Conservation (phyloP, 2,113 vertebrate species). For the Oreotrochilus melanogaster region DNA sequence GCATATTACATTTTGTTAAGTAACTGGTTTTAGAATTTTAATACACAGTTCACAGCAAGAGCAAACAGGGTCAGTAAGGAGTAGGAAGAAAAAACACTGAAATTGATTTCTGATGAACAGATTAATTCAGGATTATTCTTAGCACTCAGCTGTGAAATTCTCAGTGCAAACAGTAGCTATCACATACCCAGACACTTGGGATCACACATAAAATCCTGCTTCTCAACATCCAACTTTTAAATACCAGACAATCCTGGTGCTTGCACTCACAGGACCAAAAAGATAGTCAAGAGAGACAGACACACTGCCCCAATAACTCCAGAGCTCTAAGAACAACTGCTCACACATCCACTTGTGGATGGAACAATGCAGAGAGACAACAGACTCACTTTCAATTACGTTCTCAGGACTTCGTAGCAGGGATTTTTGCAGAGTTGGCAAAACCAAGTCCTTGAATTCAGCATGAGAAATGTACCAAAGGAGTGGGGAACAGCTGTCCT, state of each 20-base stretch:
- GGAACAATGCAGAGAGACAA: neutral
- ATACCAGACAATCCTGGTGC: neutral
- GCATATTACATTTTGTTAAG: neutral
- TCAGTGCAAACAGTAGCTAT: neutral
- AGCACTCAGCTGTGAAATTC: conserved; percentile 15
- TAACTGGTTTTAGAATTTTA: neutral
- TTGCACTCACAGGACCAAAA: neutral
- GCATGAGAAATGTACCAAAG: conserved; percentile 90
- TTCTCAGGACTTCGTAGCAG: conserved; percentile 95
- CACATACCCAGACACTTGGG: neutral
- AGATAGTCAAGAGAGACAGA: neutral
- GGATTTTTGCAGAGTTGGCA: conserved; percentile 93
- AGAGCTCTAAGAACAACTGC: neutral
- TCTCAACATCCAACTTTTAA: neutral
- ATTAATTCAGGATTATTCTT: conserved; percentile 30
- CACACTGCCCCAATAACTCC: neutral
- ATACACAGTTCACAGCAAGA: neutral
- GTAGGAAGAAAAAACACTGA: neutral
- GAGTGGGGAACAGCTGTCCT: conserved; percentile 88
- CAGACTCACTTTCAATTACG: conserved; percentile 90
- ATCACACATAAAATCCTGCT: neutral
- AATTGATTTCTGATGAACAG: neutral
- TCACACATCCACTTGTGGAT: neutral
- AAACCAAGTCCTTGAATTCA: conserved; percentile 91
- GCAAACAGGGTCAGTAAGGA: neutral